Evolutionary conservation across 2,797 vertebrate species (phyloP).

Genomic region (Cottoperca gobio): DNA sequence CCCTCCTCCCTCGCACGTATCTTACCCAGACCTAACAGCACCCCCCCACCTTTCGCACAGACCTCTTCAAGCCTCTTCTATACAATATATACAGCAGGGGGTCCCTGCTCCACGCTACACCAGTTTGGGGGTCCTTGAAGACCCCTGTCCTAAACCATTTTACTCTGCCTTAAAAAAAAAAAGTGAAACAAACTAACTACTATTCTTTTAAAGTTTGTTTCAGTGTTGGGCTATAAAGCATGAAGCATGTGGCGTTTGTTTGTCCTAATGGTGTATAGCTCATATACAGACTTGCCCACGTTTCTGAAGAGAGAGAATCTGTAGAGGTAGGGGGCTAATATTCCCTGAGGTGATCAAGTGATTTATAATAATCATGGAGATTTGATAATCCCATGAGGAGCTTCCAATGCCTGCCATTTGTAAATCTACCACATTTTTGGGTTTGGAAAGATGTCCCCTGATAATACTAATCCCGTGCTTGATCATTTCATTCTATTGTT

Average conservation of each 20-base stretch:
- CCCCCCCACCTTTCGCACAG: too few relatives aligned
- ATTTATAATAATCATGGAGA: conserved; percentile 51
- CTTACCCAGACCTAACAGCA: too few relatives aligned
- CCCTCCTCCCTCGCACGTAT: too few relatives aligned
- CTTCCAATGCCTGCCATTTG: conserved; percentile 19
- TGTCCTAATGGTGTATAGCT: background rate
- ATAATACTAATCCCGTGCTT: conserved; percentile 47
- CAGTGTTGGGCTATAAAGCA: background rate
- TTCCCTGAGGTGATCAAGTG: conserved; percentile 44
- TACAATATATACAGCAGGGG: too few relatives aligned
- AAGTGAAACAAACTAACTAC: background rate
- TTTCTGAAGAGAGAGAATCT: conserved; percentile 1
- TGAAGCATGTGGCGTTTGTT: background rate
- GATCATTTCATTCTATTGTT: conserved; percentile 33
- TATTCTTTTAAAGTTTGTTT: background rate
- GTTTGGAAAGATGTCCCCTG: conserved; percentile 30
- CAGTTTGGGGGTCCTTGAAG: too few relatives aligned
- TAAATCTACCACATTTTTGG: conserved; percentile 23
- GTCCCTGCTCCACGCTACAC: too few relatives aligned
- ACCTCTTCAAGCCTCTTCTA: too few relatives aligned
- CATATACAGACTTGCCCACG: background rate
- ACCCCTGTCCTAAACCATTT: too few relatives aligned
- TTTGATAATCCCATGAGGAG: conserved; percentile 44
- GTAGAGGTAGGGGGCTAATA: background rate
- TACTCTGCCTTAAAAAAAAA: background rate